phyloP scores from a whole-genome alignment of 2,888 invertebrate species.

The Lypha dubia region DNA sequence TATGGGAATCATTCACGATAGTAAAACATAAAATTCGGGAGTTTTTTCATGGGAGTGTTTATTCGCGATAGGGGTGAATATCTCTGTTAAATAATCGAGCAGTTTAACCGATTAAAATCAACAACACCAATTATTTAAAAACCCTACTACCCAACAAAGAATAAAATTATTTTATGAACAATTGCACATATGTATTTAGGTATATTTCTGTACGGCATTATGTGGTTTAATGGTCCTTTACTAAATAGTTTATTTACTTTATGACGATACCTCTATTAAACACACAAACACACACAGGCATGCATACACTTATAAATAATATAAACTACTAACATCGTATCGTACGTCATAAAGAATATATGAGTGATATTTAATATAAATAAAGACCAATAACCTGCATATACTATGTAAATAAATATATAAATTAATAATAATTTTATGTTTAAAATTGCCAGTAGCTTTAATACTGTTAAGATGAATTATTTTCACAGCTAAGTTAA shows the following conservation, averaged over 20 bases:
- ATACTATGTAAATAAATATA: not conserved
- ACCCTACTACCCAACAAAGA: constrained; percentile 49
- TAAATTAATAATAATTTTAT: too few relatives aligned
- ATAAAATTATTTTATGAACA: not conserved
- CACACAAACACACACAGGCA: not conserved
- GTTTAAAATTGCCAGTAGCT: too few relatives aligned
- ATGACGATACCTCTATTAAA: not conserved
- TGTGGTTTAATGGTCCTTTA: constrained; percentile 52
- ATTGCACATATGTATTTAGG: not conserved
- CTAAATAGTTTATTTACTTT: constrained; percentile 34
- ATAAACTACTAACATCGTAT: not conserved
- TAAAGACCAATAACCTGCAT: not conserved
- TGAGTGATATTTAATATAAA: not conserved
- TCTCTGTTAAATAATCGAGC: too few relatives aligned
- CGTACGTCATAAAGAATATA: not conserved
- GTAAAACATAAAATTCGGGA: too few relatives aligned
- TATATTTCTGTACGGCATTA: constrained; percentile 13
- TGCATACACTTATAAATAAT: too few relatives aligned
- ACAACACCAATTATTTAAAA: too few relatives aligned
- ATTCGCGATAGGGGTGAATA: too few relatives aligned
- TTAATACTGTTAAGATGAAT: too few relatives aligned
- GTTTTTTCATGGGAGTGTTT: too few relatives aligned
- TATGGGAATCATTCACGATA: too few relatives aligned
- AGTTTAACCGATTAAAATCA: too few relatives aligned
- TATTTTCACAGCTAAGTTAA: too few relatives aligned